Percentiles rank a stretch among this genome's conserved stretches.
Evolutionary conservation across 2,888 invertebrate species (phyloP).

Genomic region (Ornithoptera alexandrae): DNA sequence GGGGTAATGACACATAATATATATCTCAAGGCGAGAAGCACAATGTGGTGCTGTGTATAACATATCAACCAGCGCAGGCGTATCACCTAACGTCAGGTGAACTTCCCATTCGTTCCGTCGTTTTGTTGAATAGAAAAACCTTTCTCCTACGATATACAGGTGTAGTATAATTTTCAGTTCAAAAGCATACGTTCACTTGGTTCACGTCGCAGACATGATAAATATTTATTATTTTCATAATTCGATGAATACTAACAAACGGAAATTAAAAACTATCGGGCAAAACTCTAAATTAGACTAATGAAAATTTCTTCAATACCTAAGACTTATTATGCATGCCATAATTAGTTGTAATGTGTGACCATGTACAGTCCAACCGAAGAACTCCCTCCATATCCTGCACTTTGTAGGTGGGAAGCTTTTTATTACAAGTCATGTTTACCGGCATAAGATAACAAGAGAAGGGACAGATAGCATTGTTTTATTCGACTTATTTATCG

Average conservation of each 20-base stretch:
- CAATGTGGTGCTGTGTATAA: too few relatives aligned
- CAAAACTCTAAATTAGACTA: conserved; percentile 4
- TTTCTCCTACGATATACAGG: too few relatives aligned
- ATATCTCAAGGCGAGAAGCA: too few relatives aligned
- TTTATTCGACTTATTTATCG: conserved; percentile 53
- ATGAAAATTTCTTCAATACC: conserved; percentile 5
- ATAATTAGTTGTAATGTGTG: conserved; percentile 40
- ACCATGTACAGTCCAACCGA: conserved; percentile 46
- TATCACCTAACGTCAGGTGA: too few relatives aligned
- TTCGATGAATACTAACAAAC: not conserved
- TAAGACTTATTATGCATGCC: conserved; percentile 5
- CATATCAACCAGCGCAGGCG: too few relatives aligned
- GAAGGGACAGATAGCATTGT: conserved; percentile 42
- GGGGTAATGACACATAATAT: too few relatives aligned
- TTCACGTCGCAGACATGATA: not conserved
- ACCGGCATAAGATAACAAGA: conserved; percentile 48
- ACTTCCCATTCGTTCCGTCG: too few relatives aligned
- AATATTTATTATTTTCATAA: not conserved
- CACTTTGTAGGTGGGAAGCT: conserved; percentile 55
- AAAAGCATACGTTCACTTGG: not conserved
- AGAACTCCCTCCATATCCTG: conserved; percentile 36
- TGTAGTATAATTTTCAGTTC: too few relatives aligned
- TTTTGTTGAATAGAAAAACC: too few relatives aligned
- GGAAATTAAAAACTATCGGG: not conserved
- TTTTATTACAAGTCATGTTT: conserved; percentile 56